These are phyloP conservation scores for Sphaeramia orbicularis DNA, from an alignment of 2,797 vertebrate genomes.

Conservation along the genomic window DNA sequence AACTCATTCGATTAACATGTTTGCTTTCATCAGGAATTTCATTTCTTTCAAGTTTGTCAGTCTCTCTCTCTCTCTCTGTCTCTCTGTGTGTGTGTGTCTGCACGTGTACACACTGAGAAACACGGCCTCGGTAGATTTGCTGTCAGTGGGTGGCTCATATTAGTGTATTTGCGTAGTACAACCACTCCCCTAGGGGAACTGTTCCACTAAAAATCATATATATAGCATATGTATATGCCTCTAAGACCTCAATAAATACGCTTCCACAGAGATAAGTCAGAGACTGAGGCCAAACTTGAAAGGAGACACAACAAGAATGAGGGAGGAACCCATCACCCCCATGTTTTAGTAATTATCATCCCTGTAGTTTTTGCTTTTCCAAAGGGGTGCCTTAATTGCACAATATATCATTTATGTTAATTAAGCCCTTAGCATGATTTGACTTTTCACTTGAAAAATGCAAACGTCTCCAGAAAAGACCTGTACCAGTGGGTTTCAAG, in stretches of 20 bases:
- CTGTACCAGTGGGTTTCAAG: constrained; percentile 28
- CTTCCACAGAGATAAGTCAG: not conserved
- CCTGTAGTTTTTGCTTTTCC: constrained; percentile 4
- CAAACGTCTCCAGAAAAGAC: constrained; percentile 40
- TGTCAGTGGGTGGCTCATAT: constrained; percentile 47
- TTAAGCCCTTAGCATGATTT: constrained; percentile 23
- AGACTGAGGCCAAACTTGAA: not conserved
- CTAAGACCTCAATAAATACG: constrained; percentile 41
- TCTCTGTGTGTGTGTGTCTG: constrained; percentile 1
- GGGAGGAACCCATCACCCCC: constrained; percentile 15
- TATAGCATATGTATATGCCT: constrained; percentile 34
- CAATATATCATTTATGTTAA: constrained; percentile 33
- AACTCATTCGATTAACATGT: constrained; percentile 69
- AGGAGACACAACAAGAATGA: not conserved
- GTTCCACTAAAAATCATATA: constrained; percentile 30
- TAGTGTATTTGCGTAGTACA: constrained; percentile 39
- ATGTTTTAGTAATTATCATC: constrained; percentile 2
- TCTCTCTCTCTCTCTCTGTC: too few species aligned
- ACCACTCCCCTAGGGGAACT: constrained; percentile 16
- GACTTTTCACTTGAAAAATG: constrained; percentile 36
- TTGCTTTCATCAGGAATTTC: constrained; percentile 59
- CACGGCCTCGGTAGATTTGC: constrained; percentile 24
- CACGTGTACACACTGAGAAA: not conserved
- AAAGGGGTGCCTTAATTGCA: constrained; percentile 42
- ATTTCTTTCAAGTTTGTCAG: constrained; percentile 55